Conservation (phyloP, 1,140 invertebrate genomes). For the Medauroidea extradentata region DNA sequence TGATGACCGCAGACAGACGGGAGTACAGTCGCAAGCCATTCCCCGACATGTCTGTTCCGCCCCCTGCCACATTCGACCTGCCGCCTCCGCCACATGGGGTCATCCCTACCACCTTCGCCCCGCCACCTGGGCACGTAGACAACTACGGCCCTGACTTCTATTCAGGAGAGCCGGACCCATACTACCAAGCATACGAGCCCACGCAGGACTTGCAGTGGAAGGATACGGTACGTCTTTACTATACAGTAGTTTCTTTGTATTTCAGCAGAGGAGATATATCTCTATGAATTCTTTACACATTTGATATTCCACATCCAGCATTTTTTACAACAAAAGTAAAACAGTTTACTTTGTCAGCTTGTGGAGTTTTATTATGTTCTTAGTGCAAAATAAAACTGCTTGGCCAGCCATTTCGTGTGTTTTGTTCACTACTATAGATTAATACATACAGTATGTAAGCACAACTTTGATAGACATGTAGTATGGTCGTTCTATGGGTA, state of each 20-base stretch:
- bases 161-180: constrained; percentile 48
- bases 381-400: constrained; percentile 5
- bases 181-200: constrained; percentile 66
- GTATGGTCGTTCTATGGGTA: too few species aligned
- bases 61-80: constrained; percentile 54
- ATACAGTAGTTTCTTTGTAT: constrained; percentile 6
- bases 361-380: background rate
- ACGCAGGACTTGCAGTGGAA: constrained; percentile 69
- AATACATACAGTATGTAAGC: too few species aligned
- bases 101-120: constrained; percentile 35
- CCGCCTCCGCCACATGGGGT: constrained; percentile 46
- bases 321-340: constrained; percentile 6
- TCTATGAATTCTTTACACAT: background rate
- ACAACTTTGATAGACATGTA: too few species aligned
- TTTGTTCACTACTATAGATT: too few species aligned
- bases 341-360: background rate
- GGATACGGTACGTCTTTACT: constrained; percentile 44
- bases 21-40: constrained; percentile 72
- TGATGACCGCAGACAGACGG: constrained; percentile 80
- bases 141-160: constrained; percentile 23
- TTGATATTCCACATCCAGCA: background rate
- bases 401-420: constrained; percentile 2
- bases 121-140: constrained; percentile 7
- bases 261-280: too few species aligned
- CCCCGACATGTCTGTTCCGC: constrained; percentile 61